Percentiles rank a stretch among this genome's conserved stretches.
Conservation (phyloP, 2,113 vertebrate species). For the Lasiurus borealis region DNA sequence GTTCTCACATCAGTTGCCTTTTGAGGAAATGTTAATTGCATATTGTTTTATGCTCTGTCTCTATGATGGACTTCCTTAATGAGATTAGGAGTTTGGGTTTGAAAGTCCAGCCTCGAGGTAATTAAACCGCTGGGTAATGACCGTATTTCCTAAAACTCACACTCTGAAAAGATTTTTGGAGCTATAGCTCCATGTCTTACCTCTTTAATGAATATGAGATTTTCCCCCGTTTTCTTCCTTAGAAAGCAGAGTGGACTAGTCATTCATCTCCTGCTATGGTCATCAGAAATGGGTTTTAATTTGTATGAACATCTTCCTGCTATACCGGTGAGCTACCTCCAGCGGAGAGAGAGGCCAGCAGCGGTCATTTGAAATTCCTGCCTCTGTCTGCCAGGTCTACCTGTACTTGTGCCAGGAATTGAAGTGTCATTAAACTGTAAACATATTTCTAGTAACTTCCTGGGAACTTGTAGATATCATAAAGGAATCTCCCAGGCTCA, state of each 20-base stretch:
- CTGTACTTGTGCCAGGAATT: constrained; percentile 69
- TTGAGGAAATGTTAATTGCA: constrained; percentile 82
- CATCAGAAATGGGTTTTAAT: constrained; percentile 80
- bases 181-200: background rate
- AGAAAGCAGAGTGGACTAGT: constrained; percentile 24
- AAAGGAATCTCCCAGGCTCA: constrained; percentile 60
- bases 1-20: constrained; percentile 67
- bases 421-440: constrained; percentile 79
- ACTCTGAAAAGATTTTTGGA: constrained; percentile 52
- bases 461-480: constrained; percentile 68
- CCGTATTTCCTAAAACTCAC: constrained; percentile 63
- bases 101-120: constrained; percentile 75
- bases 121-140: constrained; percentile 78
- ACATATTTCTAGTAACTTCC: constrained; percentile 72
- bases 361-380: constrained; percentile 74
- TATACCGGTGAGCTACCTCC: constrained; percentile 37
- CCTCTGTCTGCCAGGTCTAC: constrained; percentile 70
- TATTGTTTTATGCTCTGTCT: constrained; percentile 68
- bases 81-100: constrained; percentile 77
- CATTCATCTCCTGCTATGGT: constrained; percentile 48
- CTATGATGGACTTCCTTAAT: constrained; percentile 82
- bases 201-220: constrained; percentile 37
- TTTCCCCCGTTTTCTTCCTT: constrained; percentile 5
- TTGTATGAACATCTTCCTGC: constrained; percentile 33
- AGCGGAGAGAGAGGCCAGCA: constrained; percentile 58